phyloP scores from a whole-genome alignment of 2,797 vertebrate species.

The Apogon hyalosoma region DNA sequence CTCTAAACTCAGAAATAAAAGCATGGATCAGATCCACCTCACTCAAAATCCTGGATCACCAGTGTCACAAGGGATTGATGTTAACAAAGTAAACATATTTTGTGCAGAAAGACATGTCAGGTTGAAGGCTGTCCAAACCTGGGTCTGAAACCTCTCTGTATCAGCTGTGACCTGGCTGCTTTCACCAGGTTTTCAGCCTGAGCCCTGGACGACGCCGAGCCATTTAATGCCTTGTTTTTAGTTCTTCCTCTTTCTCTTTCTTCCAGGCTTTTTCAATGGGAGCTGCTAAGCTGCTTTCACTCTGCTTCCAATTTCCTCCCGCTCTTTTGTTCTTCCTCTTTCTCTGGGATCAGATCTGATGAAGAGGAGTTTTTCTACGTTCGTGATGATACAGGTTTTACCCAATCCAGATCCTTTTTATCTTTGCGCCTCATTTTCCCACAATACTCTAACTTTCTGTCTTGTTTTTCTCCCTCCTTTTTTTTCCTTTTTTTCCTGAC shows the following conservation, averaged over 20 bases:
- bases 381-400: constrained; percentile 66
- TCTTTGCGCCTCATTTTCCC: constrained; percentile 57
- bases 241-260: constrained; percentile 63
- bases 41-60: constrained; percentile 43
- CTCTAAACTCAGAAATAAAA: constrained; percentile 36
- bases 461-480: constrained; percentile 47
- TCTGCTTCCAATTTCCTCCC: constrained; percentile 80
- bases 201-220: constrained; percentile 46
- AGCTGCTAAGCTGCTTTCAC: constrained; percentile 69
- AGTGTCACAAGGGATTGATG: constrained; percentile 45
- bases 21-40: constrained; percentile 34
- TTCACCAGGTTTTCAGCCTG: constrained; percentile 49
- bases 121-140: constrained; percentile 45
- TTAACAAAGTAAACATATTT: constrained; percentile 55
- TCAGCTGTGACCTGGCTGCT: constrained; percentile 47
- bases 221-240: constrained; percentile 73
- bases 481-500: constrained; percentile 52
- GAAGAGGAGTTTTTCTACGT: constrained; percentile 64
- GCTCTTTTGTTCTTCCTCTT: constrained; percentile 73
- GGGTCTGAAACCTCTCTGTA: constrained; percentile 39
- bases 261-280: constrained; percentile 70
- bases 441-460: constrained; percentile 45
- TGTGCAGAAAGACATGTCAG: constrained; percentile 49
- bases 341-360: constrained; percentile 53
- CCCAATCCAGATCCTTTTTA: constrained; percentile 62